phyloP scores from a whole-genome alignment of 1,140 invertebrate species.

The Elymnias hypermnestra region DNA sequence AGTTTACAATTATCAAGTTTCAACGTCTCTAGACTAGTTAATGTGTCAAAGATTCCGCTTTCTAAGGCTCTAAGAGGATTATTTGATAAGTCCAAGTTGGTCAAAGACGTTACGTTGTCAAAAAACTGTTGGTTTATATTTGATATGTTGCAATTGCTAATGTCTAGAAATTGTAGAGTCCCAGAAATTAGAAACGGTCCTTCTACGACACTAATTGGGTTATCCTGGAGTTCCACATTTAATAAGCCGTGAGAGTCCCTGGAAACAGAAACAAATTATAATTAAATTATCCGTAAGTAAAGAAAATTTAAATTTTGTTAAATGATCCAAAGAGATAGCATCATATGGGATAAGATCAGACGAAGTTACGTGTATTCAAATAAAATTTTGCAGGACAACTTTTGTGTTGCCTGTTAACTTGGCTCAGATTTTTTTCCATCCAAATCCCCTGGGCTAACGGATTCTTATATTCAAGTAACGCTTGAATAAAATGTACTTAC shows the following conservation, averaged over 20 bases:
- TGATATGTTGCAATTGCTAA: constrained; percentile 79
- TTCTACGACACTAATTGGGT: constrained; percentile 78
- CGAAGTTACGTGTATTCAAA: too few species aligned
- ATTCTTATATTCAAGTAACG: too few species aligned
- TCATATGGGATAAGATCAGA: too few species aligned
- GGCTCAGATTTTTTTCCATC: too few species aligned
- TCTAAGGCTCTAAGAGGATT: constrained; percentile 80
- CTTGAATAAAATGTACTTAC: too few species aligned
- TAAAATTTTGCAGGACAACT: too few species aligned
- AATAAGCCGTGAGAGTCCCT: constrained; percentile 83
- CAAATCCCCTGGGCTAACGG: too few species aligned
- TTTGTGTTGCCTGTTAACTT: too few species aligned
- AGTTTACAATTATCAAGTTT: constrained; percentile 81
- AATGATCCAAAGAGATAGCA: too few species aligned
- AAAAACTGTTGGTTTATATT: constrained; percentile 80
- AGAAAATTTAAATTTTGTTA: too few species aligned
- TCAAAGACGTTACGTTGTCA: constrained; percentile 80
- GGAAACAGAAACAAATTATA: constrained; percentile 35
- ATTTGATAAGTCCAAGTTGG: constrained; percentile 81
- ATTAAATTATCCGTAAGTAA: too few species aligned
- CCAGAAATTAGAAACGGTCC: constrained; percentile 81
- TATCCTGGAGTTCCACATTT: constrained; percentile 82
- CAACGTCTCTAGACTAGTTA: constrained; percentile 80
- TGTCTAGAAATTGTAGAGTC: constrained; percentile 81
- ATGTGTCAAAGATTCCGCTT: constrained; percentile 78